Evolutionary conservation across 2,113 vertebrate species (phyloP).

Genomic region (Jacana jacana): DNA sequence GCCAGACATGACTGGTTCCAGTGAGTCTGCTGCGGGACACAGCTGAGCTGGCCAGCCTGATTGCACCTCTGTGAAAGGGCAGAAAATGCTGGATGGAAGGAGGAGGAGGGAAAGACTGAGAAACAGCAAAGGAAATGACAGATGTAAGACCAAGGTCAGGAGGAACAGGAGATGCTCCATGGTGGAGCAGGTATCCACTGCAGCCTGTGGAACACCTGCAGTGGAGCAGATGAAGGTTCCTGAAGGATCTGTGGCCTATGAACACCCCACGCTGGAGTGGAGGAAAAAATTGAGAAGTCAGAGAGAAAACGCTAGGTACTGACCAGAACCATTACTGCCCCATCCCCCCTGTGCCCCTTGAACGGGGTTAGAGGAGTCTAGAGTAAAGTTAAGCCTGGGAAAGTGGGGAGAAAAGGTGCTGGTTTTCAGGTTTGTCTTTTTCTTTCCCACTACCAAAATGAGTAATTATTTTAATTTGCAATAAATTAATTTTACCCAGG

Average conservation of each 20-base stretch:
- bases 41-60: background rate
- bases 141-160: background rate
- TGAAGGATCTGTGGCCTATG: background rate
- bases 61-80: background rate
- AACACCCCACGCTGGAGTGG: background rate
- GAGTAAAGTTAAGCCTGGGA: background rate
- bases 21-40: background rate
- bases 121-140: rapidly evolving
- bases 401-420: background rate
- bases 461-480: background rate
- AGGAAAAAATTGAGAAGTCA: background rate
- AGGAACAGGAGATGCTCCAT: background rate
- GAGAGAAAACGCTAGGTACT: background rate
- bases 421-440: background rate
- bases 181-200: background rate
- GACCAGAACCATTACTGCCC: background rate
- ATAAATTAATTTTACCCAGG: background rate
- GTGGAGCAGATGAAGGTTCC: background rate
- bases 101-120: background rate
- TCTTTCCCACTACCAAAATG: background rate
- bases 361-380: background rate
- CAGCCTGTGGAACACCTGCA: background rate
- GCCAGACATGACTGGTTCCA: background rate
- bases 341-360: rapidly evolving
- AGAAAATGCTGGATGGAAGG: background rate